A percentile compares a stretch with the other conserved stretches of the same genome.
These are phyloP conservation scores for Acanthococcus lagerstroemiae DNA, from an alignment of 2,888 invertebrate species.

Conservation along the genomic window DNA sequence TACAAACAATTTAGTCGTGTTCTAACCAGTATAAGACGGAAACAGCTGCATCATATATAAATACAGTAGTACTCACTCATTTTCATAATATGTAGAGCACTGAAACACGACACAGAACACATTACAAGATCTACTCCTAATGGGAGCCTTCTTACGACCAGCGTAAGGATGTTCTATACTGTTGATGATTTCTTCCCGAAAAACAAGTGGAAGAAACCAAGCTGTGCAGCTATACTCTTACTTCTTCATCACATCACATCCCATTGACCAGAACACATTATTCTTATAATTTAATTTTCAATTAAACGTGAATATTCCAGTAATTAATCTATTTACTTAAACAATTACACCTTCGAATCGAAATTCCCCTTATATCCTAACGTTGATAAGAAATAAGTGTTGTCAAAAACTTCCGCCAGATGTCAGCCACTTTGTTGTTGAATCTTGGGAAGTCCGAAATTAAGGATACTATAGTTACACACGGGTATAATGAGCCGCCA, in stretches of 20 bases:
- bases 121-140: not conserved
- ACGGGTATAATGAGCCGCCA: too few species aligned
- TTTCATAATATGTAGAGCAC: not conserved
- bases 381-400: not conserved
- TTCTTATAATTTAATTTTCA: not conserved
- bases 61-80: not conserved
- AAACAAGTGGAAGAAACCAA: not conserved
- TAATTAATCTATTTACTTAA: too few species aligned
- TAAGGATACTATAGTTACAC: too few species aligned
- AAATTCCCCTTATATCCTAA: not conserved
- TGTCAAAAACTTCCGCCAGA: not conserved
- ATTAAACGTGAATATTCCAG: too few species aligned
- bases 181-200: not conserved
- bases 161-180: not conserved
- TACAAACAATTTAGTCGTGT: not conserved
- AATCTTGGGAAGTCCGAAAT: too few species aligned
- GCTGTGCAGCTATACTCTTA: not conserved
- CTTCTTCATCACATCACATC: not conserved
- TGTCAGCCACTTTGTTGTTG: not conserved
- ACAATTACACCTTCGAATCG: not conserved
- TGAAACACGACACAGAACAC: not conserved
- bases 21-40: not conserved
- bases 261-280: not conserved
- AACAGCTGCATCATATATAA: not conserved
- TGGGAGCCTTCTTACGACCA: not conserved